Conservation (phyloP, 2,888 invertebrate genomes). For the Adineta ricciae region DNA sequence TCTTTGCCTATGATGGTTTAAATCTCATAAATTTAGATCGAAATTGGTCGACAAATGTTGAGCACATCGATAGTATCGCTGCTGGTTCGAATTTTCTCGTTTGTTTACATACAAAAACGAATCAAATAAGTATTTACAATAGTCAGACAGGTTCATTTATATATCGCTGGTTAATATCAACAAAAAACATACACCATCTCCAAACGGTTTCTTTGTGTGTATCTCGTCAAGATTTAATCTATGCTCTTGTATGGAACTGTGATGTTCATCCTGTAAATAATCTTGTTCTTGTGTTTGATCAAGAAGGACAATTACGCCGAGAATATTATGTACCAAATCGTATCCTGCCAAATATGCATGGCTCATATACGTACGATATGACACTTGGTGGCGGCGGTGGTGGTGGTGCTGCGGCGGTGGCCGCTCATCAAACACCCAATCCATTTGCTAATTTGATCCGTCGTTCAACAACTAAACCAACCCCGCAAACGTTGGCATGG, state of each 20-base stretch:
- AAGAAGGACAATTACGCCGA: conserved; percentile 20
- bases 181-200: neutral
- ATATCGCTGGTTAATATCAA: conserved; percentile 21
- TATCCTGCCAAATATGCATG: neutral
- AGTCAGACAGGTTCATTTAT: neutral
- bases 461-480: neutral
- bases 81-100: neutral
- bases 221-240: neutral
- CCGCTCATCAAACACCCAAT: neutral
- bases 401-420: too few relatives aligned
- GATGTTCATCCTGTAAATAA: neutral
- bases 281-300: neutral
- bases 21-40: conserved; percentile 5
- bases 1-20: neutral
- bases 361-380: neutral
- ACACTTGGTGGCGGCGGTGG: neutral
- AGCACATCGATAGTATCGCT: neutral
- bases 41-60: neutral
- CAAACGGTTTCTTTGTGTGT: conserved; percentile 1
- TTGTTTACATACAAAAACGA: conserved; percentile 6
- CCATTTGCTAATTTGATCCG: neutral
- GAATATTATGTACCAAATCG: conserved; percentile 8
- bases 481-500: neutral
- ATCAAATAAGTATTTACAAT: conserved; percentile 16
- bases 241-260: conserved; percentile 2